A percentile compares a stretch with the other conserved stretches of the same genome.
phyloP scores from a whole-genome alignment of 2,888 invertebrate genomes.

The Steinernema scapterisci region DNA sequence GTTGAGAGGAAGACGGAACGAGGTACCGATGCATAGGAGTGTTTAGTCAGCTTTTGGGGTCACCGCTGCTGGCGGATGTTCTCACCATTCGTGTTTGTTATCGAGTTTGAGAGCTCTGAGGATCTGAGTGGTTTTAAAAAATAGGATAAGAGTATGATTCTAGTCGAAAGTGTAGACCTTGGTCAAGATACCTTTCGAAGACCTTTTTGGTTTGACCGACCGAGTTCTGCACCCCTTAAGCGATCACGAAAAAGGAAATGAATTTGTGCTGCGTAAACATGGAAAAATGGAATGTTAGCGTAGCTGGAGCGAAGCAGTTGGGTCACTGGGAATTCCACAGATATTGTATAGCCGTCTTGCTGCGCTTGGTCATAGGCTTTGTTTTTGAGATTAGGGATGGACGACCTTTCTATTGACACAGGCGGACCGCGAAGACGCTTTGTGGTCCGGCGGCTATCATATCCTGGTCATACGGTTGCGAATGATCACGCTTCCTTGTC shows the following conservation, averaged over 20 bases:
- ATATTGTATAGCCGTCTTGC: conserved; percentile 25
- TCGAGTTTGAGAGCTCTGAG: not conserved
- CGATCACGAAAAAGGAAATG: not conserved
- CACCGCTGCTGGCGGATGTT: not conserved
- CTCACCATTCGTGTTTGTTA: conserved; percentile 5
- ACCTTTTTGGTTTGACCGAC: too few species aligned
- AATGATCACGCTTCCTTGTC: not conserved
- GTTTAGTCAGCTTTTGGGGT: conserved; percentile 24
- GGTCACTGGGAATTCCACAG: not conserved
- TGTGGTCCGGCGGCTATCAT: not conserved
- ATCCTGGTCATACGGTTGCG: not conserved
- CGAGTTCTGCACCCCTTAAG: too few species aligned
- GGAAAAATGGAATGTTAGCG: conserved; percentile 2
- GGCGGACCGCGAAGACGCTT: not conserved
- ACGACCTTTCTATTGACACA: conserved; percentile 28
- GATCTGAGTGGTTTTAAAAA: too few species aligned
- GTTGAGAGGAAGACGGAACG: conserved; percentile 9
- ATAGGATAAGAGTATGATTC: too few species aligned
- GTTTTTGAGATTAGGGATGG: conserved; percentile 25
- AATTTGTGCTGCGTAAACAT: not conserved
- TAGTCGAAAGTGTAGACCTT: too few species aligned
- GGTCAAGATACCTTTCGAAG: too few species aligned
- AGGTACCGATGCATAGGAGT: not conserved
- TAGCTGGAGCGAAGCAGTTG: not conserved
- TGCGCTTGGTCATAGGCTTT: conserved; percentile 22